Base-by-base conservation (phyloP, 2,113 vertebrate species). In the Gopherus flavomarginatus region DNA sequence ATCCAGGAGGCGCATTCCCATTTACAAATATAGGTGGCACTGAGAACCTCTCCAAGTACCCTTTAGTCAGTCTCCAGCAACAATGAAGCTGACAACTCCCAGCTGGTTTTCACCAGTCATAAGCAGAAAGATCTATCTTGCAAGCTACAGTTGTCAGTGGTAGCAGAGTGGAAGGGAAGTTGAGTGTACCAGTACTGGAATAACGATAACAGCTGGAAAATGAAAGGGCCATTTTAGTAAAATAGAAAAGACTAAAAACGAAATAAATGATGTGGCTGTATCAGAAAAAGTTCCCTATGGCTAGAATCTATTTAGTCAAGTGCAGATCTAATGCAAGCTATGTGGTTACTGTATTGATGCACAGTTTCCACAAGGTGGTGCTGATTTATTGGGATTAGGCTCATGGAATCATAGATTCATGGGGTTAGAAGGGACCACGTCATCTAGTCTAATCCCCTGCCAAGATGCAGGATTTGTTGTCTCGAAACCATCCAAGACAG, bases 281-380 rank as follows among this genome's bases (percentile, higher is more conserved):
- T 24, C 62, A n/a, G n/a, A 11, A 54, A 85, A 8, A 11, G 59
- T 88, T 91, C 38, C 44, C 80, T 50, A 81, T 82, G 16, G 24
- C 79, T 44, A 13, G 69, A 53, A 59, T 6, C 78, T 53, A 2
- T 79, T 72, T 1, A 2, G 21, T 81, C 78, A 49, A 50, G 11
- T 16, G 1, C 5, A 0, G 6, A 56, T 65, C 1, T 0, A 5
- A 69, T 17, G 62, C 14, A n/a, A 22, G n/a, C 8, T 57, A 3
- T 53, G 1, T 91, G 85, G 9, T 53, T 69, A 57, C 83, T 85
- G 95, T 16, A 19, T 85, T 53, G 77, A 35, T 65, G 72, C 47
- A 8, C 69, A 49, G 3, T 11, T 87, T 83, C 96, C 97, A 97
- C 93, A 49, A 96, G 96, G 93, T 96, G 97, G 96, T 83, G 96